Percentiles rank a stretch among this genome's conserved stretches.
Conservation (phyloP, 2,113 vertebrate species). For the Colinus virginianus region DNA sequence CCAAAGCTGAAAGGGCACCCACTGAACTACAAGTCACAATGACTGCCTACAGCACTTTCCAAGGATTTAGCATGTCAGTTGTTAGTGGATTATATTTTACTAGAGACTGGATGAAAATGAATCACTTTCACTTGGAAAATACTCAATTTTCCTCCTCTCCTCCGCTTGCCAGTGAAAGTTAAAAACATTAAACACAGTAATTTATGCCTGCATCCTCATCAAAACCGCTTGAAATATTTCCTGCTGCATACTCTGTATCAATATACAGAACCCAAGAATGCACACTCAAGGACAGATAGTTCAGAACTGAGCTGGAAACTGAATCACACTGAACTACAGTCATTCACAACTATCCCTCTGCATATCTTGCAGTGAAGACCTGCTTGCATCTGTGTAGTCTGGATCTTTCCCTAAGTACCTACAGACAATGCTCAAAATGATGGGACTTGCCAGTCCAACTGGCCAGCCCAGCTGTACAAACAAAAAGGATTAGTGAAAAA, state of each 20-base stretch:
- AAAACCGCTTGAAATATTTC: background rate
- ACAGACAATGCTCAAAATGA: background rate
- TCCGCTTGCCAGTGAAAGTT: background rate
- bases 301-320: background rate
- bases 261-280: background rate
- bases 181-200: background rate
- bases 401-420: background rate
- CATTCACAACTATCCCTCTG: background rate
- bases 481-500: background rate
- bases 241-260: background rate
- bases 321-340: background rate
- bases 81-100: background rate
- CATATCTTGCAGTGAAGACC: background rate
- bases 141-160: background rate
- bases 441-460: background rate
- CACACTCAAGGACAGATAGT: fast-evolving
- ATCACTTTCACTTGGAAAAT: background rate
- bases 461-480: background rate
- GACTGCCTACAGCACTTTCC: background rate
- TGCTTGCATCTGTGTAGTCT: background rate
- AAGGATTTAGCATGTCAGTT: background rate
- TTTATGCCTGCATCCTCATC: background rate
- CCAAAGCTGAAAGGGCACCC: background rate
- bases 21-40: background rate
- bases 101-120: background rate